Base-by-base conservation (phyloP, 2,113 vertebrate species). In the Potamarius usumacintae region DNA sequence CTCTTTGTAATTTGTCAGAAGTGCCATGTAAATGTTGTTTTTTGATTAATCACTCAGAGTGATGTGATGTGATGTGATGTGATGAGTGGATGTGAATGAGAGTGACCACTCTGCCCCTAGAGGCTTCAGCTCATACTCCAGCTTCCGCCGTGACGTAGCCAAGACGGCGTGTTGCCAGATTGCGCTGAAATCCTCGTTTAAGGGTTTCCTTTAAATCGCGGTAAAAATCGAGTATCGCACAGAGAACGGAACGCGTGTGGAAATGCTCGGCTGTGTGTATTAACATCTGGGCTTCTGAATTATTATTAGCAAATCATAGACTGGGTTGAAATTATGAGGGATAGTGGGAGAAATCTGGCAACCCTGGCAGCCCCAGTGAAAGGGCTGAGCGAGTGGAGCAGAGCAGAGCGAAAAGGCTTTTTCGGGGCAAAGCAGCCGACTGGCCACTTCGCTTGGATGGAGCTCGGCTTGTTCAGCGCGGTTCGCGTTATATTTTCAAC, bases 381-480 rank as follows among this genome's bases (percentile, higher is more conserved):
- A 86, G 88, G 85, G 83, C 77, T 77, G 81, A 80, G 85, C 87
- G 85, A 88, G 86, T 85, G 82, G 72, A 84, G 87, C 83, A 88
- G 85, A 89, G 72, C 85, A 88, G 85, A 89, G 72, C 85, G 78
- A 74, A 69, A 86, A 82, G 85, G 80, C 63, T 85, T 82, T 84
- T 85, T 69, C 55, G 14, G 63, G 84, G 74, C 87, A 63, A 89
- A 89, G 85, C 81, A 88, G 62, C 82, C 82, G 86, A 86, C 79
- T 25, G 79, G 79, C 57, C 79, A 82, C 79, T 82, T 90, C 82
- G 89, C 86, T n/a, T 83, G 89, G 85, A 90, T 89, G 89, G 90
- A 89, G 90, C 88, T 77, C 83, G 76, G 85, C 88, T 53, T 85
- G 84, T 85, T 77, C 57, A 53, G 55, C 78, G 65, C 85, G 42